Base-by-base conservation (phyloP, 1,140 invertebrate species). In the Calliphora vicina region DNA sequence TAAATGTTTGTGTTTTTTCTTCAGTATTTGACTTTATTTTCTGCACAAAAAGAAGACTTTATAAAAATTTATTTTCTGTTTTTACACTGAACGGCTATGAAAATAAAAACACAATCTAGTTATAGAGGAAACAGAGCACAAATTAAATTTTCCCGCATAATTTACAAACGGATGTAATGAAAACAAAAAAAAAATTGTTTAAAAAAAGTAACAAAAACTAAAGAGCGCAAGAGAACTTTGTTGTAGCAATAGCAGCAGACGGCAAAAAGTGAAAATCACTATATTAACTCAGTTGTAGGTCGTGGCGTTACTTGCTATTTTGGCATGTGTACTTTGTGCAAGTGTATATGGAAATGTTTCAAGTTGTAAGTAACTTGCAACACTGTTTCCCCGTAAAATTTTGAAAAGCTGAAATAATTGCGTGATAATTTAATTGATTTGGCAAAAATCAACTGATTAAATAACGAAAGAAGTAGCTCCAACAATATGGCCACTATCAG, bases 111-210 rank as follows among this genome's bases (percentile, higher is more conserved):
- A n/a, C 45, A 50, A 50, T 50, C 45, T 23, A 67, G 61, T 67
- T 67, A 67, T 23, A 67, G 20, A 67, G 61, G n/a, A 67, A 67
- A 67, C 61, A 23, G n/a, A 67, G 23, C 10, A 67, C 61, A 67
- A 67, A 67, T 67, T 67, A 23, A 67, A 67, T 67, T 67, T 67
- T 67, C 61, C 23, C 23, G 61, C 61, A 67, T 67, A 67, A 67
- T 67, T 67, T 67, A 67, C n/a, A 67, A 67, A 67, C 61, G 61
- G 61, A 67, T 23, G 20, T 67, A 23, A 67, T 20, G 20, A 67
- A 67, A 67, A n/a, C n/a, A n/a, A 23, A 67, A 23, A 23, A 67
- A 67, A 67, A 67, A 23, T 23, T 67, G 23, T 23, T 17, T 35
- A 35, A 5, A n/a, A 57, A 57, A 17, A 57, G 13, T n/a, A n/a